Percentiles rank a stretch among this genome's conserved stretches.
phyloP scores from a whole-genome alignment of 2,113 vertebrate species.

The Pimephales promelas region DNA sequence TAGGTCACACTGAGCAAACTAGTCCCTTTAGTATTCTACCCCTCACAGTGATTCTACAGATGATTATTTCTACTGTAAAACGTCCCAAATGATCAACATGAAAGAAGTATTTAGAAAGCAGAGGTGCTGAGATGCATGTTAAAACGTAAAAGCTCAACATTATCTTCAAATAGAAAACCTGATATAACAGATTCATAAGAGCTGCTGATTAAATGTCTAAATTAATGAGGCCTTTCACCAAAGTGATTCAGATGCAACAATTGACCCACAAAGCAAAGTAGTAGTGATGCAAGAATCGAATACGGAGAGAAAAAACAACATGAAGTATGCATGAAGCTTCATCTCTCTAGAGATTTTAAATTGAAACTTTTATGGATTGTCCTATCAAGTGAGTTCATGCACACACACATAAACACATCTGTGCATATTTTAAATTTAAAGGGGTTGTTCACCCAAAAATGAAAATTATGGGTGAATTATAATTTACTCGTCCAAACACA shows the following conservation, averaged over 20 bases:
- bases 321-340: conserved; percentile 42
- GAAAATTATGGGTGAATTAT: background rate
- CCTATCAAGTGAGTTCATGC: conserved; percentile 17
- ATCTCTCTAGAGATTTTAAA: conserved; percentile 28
- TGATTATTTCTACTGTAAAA: conserved; percentile 23
- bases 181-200: background rate
- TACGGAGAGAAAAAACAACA: conserved; percentile 28
- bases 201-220: background rate
- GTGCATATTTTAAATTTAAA: conserved; percentile 2
- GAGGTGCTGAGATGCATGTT: background rate
- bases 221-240: conserved; percentile 21
- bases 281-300: conserved; percentile 51
- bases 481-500: background rate
- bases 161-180: conserved; percentile 19
- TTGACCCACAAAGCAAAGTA: conserved; percentile 32
- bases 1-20: conserved; percentile 30
- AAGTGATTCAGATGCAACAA: conserved; percentile 37
- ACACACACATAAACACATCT: conserved; percentile 34
- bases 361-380: conserved; percentile 39
- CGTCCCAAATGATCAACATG: conserved; percentile 36
- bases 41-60: conserved; percentile 21
- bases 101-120: conserved; percentile 18
- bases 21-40: conserved; percentile 10
- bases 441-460: background rate
- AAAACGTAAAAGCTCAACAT: background rate